A percentile compares a stretch with the other conserved stretches of the same genome.
These are phyloP conservation scores for Gadopsis bispinosus DNA, from an alignment of 2,797 vertebrate species.

Conservation along the genomic window DNA sequence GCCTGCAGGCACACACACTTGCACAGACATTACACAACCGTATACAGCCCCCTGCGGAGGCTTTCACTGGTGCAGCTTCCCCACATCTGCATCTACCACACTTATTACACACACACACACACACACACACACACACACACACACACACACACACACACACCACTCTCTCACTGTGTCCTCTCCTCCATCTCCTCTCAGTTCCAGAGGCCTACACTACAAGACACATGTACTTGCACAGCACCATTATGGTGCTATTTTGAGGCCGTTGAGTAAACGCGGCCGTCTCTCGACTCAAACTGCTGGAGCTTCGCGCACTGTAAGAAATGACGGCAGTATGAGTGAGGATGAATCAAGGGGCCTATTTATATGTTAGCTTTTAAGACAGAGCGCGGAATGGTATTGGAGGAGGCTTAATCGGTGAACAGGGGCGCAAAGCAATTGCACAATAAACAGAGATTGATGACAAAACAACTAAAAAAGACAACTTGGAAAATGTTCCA, in stretches of 20 bases:
- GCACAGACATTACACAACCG: conserved; percentile 42
- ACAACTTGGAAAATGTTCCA: not conserved
- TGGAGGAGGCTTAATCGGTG: not conserved
- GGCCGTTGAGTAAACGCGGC: conserved; percentile 53
- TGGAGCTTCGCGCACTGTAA: conserved; percentile 33
- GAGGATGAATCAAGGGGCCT: conserved; percentile 41
- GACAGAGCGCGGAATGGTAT: not conserved
- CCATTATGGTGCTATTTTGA: conserved; percentile 70
- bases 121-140: conserved; percentile 36
- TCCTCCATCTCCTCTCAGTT: conserved; percentile 55
- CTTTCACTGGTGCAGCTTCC: conserved; percentile 39
- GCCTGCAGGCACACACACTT: conserved; percentile 34
- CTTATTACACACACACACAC: conserved; percentile 38
- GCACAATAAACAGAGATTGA: not conserved
- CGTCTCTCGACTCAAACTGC: conserved; percentile 33
- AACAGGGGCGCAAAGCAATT: not conserved
- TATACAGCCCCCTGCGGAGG: conserved; percentile 44
- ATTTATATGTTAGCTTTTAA: conserved; percentile 38
- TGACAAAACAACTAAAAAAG: not conserved
- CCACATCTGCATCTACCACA: conserved; percentile 57
- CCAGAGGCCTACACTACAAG: conserved; percentile 60
- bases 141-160: conserved; percentile 31
- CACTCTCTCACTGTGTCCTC: conserved; percentile 44
- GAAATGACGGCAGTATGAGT: conserved; percentile 39
- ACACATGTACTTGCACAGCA: conserved; percentile 65